Evolutionary conservation across 2,113 vertebrate genomes (phyloP).

Genomic region (Entosphenus tridentatus): DNA sequence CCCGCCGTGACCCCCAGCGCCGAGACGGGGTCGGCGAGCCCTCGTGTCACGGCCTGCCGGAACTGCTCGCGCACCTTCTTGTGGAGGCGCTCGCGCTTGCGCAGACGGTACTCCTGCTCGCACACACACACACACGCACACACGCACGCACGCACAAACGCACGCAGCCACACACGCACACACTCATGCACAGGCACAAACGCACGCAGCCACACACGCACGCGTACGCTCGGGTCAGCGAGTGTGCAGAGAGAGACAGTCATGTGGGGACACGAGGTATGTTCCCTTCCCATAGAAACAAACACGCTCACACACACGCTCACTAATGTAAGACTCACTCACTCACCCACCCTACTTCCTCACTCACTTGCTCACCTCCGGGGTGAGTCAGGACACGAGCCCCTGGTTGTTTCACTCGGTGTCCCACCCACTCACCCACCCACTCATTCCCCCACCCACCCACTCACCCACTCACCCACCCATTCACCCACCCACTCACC

Average conservation of each 20-base stretch:
- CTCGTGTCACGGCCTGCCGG: constrained; percentile 19
- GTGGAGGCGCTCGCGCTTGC: constrained; percentile 30
- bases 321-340: background rate
- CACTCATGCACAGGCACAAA: background rate
- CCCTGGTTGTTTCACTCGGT: constrained; percentile 47
- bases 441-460: too few relatives aligned
- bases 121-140: background rate
- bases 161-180: background rate
- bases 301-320: background rate
- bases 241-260: background rate
- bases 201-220: background rate
- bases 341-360: too few relatives aligned
- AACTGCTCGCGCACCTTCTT: constrained; percentile 47
- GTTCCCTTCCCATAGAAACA: background rate
- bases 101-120: constrained; percentile 21
- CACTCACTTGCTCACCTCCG: constrained; percentile 10
- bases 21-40: background rate
- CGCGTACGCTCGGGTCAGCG: background rate
- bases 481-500: too few relatives aligned
- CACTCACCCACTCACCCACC: too few relatives aligned
- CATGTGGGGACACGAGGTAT: background rate
- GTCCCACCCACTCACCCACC: constrained; percentile 22
- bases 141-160: background rate
- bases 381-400: constrained; percentile 29
- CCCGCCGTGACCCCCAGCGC: background rate